Conservation (phyloP, 2,888 invertebrate genomes). For the Ormyrus nitidulus region DNA sequence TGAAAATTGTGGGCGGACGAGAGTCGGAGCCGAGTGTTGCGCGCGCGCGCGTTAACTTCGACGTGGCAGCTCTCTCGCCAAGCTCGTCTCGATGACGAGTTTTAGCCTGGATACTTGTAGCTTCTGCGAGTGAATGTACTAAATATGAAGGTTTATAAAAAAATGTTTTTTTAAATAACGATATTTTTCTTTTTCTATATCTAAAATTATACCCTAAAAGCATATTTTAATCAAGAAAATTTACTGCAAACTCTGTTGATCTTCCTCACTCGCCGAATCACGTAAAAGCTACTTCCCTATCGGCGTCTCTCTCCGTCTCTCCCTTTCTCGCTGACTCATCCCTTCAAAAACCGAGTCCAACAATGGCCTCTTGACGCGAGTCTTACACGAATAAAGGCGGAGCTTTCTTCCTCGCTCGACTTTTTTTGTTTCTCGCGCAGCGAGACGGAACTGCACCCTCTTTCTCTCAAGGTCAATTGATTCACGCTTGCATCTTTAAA, state of each 20-base stretch:
- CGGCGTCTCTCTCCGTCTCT: conserved; percentile 12
- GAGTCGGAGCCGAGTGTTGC: too few relatives aligned
- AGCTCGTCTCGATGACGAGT: too few relatives aligned
- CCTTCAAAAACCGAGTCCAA: conserved; percentile 40
- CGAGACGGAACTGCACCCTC: conserved; percentile 21
- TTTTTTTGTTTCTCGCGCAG: conserved; percentile 19
- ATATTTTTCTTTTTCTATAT: too few relatives aligned
- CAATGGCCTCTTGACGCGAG: conserved; percentile 46
- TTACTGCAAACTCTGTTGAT: background rate
- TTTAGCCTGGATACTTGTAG: background rate
- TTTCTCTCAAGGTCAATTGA: conserved; percentile 43
- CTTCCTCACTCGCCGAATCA: background rate
- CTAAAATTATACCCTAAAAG: too few relatives aligned
- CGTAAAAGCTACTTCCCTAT: background rate
- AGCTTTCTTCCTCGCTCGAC: conserved; percentile 32
- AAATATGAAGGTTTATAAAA: too few relatives aligned
- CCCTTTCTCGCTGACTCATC: conserved; percentile 31
- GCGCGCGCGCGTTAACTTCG: too few relatives aligned
- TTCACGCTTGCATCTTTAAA: background rate
- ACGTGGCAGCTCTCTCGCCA: too few relatives aligned
- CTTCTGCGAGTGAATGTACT: background rate
- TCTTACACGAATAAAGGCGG: conserved; percentile 30
- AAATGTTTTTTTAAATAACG: background rate
- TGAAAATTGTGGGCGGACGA: conserved; percentile 35
- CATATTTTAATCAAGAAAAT: too few relatives aligned